A percentile compares a stretch with the other conserved stretches of the same genome.
Evolutionary conservation across 2,888 invertebrate genomes (phyloP).

Genomic region (Ischnus inquisitorius): DNA sequence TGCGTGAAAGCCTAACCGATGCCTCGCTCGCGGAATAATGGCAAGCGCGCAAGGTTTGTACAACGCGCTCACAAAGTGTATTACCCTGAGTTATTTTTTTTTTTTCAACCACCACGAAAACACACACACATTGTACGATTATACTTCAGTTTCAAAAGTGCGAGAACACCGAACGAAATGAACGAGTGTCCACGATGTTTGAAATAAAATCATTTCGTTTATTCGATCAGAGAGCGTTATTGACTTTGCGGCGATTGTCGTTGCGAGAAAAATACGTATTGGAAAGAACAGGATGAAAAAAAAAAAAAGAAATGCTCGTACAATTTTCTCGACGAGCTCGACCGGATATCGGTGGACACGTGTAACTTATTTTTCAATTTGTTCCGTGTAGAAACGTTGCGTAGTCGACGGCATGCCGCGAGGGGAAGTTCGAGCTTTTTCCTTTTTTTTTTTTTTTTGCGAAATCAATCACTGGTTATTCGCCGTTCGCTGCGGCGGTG

Average conservation of each 20-base stretch:
- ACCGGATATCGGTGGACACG: conserved; percentile 70
- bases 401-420: conserved; percentile 64
- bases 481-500: conserved; percentile 71
- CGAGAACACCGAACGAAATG: background rate
- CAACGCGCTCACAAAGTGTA: conserved; percentile 46
- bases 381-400: conserved; percentile 62
- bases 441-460: conserved; percentile 74
- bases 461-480: conserved; percentile 83
- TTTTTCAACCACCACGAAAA: too few species aligned
- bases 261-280: background rate
- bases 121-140: background rate
- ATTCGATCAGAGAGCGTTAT: background rate
- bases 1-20: conserved; percentile 70
- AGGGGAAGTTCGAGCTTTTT: conserved; percentile 58
- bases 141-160: conserved; percentile 23
- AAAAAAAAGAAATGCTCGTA: conserved; percentile 17
- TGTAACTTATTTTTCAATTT: conserved; percentile 83
- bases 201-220: background rate
- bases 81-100: conserved; percentile 22
- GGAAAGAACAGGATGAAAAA: background rate
- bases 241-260: background rate
- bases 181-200: too few species aligned
- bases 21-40: conserved; percentile 54
- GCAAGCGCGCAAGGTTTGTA: conserved; percentile 41
- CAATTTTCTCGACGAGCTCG: conserved; percentile 21